These are phyloP conservation scores for Asteroscopus sphinx DNA, from an alignment of 2,888 invertebrate species.

Conservation along the genomic window DNA sequence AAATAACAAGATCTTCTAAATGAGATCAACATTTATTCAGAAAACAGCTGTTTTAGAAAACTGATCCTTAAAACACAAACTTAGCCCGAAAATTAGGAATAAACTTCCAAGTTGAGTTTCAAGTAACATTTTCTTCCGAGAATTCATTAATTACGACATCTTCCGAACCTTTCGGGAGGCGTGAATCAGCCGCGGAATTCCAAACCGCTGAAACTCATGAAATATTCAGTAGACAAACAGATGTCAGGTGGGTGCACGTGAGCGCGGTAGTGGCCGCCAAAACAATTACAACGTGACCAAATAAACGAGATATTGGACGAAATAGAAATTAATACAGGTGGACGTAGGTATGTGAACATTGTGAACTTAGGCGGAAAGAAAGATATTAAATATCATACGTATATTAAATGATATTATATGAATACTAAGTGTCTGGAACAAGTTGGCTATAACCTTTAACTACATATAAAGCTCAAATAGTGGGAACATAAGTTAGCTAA, in stretches of 20 bases:
- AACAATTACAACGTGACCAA: constrained; percentile 48
- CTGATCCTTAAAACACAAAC: constrained; percentile 14
- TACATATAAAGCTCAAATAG: too few species aligned
- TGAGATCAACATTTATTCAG: too few species aligned
- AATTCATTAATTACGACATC: constrained; percentile 52
- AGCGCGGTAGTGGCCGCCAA: constrained; percentile 26
- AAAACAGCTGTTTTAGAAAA: not conserved
- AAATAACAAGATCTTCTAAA: too few species aligned
- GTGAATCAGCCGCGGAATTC: constrained; percentile 11
- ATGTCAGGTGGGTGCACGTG: constrained; percentile 46
- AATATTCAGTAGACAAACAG: constrained; percentile 64
- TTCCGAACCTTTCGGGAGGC: constrained; percentile 19
- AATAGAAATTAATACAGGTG: not conserved
- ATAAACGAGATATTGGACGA: constrained; percentile 34
- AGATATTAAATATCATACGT: constrained; percentile 25
- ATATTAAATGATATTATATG: too few species aligned
- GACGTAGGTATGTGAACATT: not conserved
- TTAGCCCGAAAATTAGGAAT: constrained; percentile 27
- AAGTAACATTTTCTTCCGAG: constrained; percentile 36
- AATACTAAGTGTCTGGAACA: too few species aligned
- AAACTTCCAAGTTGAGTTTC: constrained; percentile 45
- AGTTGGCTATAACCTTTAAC: too few species aligned
- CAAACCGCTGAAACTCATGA: constrained; percentile 49
- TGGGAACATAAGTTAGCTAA: too few species aligned
- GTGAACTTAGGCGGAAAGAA: not conserved